Evolutionary conservation across 2,797 vertebrate species (phyloP).

Genomic region (Siniperca obscura): DNA sequence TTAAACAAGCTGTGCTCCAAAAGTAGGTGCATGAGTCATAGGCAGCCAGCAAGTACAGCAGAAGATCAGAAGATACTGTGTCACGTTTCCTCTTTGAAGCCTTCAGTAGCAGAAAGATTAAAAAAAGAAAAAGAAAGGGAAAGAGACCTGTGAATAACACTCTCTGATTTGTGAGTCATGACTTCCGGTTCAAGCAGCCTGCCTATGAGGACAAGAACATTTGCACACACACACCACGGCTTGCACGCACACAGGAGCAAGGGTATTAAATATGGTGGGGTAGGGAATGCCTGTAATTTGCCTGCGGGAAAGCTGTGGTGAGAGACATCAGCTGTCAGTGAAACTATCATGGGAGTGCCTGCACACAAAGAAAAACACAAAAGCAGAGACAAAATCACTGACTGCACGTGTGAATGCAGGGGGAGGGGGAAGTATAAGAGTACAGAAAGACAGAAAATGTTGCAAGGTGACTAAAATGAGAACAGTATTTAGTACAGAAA

Average conservation of each 20-base stretch:
- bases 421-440: constrained; percentile 11
- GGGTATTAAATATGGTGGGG: constrained; percentile 33
- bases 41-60: constrained; percentile 67
- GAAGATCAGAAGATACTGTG: constrained; percentile 77
- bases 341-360: constrained; percentile 19
- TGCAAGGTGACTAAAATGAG: not conserved
- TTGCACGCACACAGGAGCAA: constrained; percentile 24
- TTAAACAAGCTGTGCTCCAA: constrained; percentile 71
- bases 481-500: not conserved
- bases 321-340: constrained; percentile 55
- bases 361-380: constrained; percentile 14
- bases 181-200: constrained; percentile 76
- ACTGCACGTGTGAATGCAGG: constrained; percentile 43
- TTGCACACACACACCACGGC: constrained; percentile 28
- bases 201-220: constrained; percentile 51
- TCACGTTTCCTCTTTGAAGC: constrained; percentile 74
- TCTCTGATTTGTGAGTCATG: constrained; percentile 76
- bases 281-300: constrained; percentile 52
- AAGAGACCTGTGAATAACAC: constrained; percentile 63
- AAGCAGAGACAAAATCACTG: constrained; percentile 28
- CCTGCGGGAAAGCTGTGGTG: constrained; percentile 29
- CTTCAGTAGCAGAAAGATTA: constrained; percentile 59
- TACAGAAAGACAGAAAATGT: constrained; percentile 3
- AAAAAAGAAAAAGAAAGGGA: not conserved
- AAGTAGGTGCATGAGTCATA: constrained; percentile 78